Conservation (phyloP, 2,797 vertebrate genomes). For the Galaxias olidus region DNA sequence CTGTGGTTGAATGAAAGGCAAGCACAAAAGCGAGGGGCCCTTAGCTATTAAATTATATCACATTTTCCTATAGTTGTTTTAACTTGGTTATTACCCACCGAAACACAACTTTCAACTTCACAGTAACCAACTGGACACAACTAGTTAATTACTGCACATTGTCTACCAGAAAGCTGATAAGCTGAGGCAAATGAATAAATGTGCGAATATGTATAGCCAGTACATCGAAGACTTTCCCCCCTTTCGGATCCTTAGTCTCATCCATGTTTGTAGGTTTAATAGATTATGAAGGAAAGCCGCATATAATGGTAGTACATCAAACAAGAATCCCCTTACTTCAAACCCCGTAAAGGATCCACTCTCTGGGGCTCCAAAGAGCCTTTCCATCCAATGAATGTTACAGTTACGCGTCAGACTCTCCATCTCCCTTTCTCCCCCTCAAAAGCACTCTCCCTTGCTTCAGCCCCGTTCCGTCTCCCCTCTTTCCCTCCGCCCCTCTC, state of each 20-base stretch:
- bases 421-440: constrained; percentile 31
- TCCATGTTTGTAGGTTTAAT: constrained; percentile 32
- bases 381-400: constrained; percentile 52
- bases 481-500: constrained; percentile 23
- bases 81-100: too few relatives aligned
- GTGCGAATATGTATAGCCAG: neutral
- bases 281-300: constrained; percentile 51
- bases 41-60: too few relatives aligned
- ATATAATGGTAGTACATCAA: constrained; percentile 45
- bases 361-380: constrained; percentile 41
- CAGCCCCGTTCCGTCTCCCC: constrained; percentile 7
- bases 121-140: too few relatives aligned
- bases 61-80: too few relatives aligned
- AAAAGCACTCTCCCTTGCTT: constrained; percentile 32
- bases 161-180: too few relatives aligned
- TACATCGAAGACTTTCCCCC: constrained; percentile 21
- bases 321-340: constrained; percentile 44
- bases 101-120: too few relatives aligned
- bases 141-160: too few relatives aligned
- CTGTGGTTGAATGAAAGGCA: too few relatives aligned
- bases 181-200: too few relatives aligned
- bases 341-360: constrained; percentile 42
- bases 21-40: too few relatives aligned
- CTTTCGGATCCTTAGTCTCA: constrained; percentile 32
- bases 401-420: constrained; percentile 32